A percentile compares a stretch with the other conserved stretches of the same genome.
These are phyloP conservation scores for Eospalax fontanierii DNA, from an alignment of 2,797 vertebrate species.

Conservation along the genomic window DNA sequence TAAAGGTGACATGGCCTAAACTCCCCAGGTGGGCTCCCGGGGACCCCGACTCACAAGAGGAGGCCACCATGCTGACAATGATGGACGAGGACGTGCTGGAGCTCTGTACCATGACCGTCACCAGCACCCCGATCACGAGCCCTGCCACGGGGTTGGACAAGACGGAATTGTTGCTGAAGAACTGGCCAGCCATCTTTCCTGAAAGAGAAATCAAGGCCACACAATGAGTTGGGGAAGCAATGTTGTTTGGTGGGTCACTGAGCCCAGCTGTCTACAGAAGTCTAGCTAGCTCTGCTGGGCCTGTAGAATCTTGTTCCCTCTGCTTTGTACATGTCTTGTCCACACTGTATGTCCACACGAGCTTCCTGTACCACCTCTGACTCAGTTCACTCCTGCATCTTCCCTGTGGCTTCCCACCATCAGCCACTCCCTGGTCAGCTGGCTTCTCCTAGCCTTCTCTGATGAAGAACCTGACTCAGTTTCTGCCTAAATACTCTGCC, in stretches of 20 bases:
- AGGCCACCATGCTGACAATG: constrained; percentile 99
- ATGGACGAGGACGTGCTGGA: constrained; percentile 99
- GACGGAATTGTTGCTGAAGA: constrained; percentile 96
- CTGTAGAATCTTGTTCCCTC: accelerated
- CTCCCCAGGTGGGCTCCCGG: accelerated
- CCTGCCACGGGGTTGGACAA: constrained; percentile 97
- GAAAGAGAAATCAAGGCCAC: background rate
- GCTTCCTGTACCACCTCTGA: background rate
- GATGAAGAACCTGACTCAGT: background rate
- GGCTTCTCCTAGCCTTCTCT: background rate
- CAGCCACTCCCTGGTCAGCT: background rate
- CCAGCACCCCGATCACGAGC: constrained; percentile 97
- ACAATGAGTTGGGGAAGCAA: accelerated
- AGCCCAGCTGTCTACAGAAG: accelerated
- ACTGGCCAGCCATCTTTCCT: constrained; percentile 97
- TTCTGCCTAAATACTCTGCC: too few species aligned
- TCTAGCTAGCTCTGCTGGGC: background rate
- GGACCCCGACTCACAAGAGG: constrained; percentile 93
- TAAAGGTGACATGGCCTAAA: accelerated
- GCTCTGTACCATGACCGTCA: constrained; percentile 98
- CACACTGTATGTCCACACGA: background rate
- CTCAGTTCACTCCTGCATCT: background rate
- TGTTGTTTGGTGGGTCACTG: accelerated
- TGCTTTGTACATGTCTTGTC: background rate
- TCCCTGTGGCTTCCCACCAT: background rate